Percentiles rank a stretch among this genome's conserved stretches.
Conservation (phyloP, 1,140 invertebrate species). For the Dendroctonus ponderosae region DNA sequence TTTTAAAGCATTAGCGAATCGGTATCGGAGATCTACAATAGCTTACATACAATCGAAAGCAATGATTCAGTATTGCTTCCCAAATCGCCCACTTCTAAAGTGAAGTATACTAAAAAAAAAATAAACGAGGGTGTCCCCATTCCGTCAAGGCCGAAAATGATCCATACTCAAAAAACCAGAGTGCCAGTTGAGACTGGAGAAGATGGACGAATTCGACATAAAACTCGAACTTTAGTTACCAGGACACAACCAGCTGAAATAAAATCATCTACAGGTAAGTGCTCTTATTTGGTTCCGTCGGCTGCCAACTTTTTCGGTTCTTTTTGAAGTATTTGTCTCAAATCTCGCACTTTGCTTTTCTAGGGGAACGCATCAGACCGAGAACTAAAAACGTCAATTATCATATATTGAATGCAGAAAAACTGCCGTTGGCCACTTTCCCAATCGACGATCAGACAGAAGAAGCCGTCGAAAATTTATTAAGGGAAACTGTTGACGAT, state of each 20-base stretch:
- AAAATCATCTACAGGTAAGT: conserved; percentile 45
- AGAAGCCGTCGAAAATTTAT: conserved; percentile 43
- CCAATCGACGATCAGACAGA: conserved; percentile 43
- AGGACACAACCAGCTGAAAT: conserved; percentile 57
- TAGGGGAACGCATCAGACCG: conserved; percentile 56
- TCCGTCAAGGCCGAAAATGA: conserved; percentile 66
- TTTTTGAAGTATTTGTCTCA: background rate
- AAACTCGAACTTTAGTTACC: conserved; percentile 58
- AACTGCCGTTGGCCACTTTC: conserved; percentile 48
- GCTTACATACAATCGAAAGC: conserved; percentile 16
- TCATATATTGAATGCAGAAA: conserved; percentile 54
- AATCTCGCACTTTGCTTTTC: background rate
- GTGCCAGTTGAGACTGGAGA: conserved; percentile 56
- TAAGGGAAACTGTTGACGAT: conserved; percentile 35
- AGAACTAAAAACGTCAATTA: conserved; percentile 65
- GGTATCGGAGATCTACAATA: conserved; percentile 28
- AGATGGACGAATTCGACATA: conserved; percentile 57
- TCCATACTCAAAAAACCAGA: conserved; percentile 67
- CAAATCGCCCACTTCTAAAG: conserved; percentile 36
- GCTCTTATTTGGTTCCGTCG: no score
- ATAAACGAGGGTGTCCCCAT: conserved; percentile 45
- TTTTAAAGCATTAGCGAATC: conserved; percentile 30
- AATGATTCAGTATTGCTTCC: conserved; percentile 23
- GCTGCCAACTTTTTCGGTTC: no score
- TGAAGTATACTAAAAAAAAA: conserved; percentile 51